A percentile compares a stretch with the other conserved stretches of the same genome.
These are phyloP conservation scores for Metellina segmentata DNA, from an alignment of 2,888 invertebrate species.

Conservation along the genomic window DNA sequence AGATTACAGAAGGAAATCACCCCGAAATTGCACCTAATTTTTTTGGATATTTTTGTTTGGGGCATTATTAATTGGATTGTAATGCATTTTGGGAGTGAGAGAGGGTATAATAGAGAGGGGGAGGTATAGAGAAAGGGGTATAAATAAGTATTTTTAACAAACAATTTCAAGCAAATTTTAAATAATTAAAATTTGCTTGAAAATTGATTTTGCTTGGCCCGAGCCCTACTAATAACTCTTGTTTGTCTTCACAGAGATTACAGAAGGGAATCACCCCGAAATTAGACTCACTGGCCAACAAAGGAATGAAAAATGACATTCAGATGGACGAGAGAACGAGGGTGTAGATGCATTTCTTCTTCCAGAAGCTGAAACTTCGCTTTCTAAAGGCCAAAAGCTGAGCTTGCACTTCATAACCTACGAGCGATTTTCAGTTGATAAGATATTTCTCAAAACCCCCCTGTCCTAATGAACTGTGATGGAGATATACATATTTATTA, in stretches of 20 bases:
- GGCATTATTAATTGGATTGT: not conserved
- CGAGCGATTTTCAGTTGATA: not conserved
- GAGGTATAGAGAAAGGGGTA: not conserved
- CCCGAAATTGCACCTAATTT: constrained; percentile 33
- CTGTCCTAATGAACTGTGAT: constrained; percentile 28
- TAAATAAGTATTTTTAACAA: not conserved
- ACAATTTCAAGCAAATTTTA: not conserved
- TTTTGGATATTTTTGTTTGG: too few species aligned
- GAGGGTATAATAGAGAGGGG: not conserved
- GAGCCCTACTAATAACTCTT: too few species aligned
- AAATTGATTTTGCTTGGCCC: too few species aligned
- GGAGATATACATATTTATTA: constrained; percentile 53
- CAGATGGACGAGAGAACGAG: constrained; percentile 29
- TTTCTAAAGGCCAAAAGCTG: not conserved
- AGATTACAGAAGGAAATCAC: constrained; percentile 39
- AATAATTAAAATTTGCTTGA: not conserved
- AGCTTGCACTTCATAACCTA: constrained; percentile 6
- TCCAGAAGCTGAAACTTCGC: not conserved
- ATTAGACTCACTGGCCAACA: constrained; percentile 6
- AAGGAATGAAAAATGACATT: not conserved
- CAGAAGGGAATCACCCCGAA: constrained; percentile 44
- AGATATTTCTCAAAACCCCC: not conserved
- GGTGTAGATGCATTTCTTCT: not conserved
- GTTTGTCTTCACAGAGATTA: constrained; percentile 19
- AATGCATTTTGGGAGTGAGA: not conserved